Evolutionary conservation across 2,888 invertebrate genomes (phyloP).

Genomic region (Aelia acuminata): DNA sequence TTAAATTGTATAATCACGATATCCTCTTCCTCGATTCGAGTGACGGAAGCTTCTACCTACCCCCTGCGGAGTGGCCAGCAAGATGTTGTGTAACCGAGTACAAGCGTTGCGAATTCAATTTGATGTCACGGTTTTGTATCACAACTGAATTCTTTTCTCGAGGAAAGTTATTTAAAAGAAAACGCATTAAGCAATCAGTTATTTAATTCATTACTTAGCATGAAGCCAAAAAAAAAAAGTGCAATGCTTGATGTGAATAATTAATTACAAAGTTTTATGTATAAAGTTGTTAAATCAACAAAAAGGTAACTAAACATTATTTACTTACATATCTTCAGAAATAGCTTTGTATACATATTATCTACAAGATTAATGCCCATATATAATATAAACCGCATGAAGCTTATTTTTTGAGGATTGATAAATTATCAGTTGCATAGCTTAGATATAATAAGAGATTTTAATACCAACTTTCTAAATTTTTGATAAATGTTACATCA

Average conservation of each 20-base stretch:
- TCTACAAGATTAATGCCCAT: too few species aligned
- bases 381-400: too few species aligned
- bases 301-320: too few species aligned
- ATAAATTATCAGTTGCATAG: too few species aligned
- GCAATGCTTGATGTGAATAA: neutral
- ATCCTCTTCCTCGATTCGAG: neutral
- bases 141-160: neutral
- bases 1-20: neutral
- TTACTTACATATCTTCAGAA: too few species aligned
- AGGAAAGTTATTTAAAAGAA: conserved; percentile 12
- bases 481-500: too few species aligned
- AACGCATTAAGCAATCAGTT: neutral
- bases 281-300: too few species aligned
- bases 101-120: conserved; percentile 9
- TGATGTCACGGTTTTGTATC: neutral
- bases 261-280: too few species aligned
- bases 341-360: too few species aligned
- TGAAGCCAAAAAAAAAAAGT: neutral
- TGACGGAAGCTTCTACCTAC: neutral
- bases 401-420: too few species aligned
- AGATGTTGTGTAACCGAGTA: neutral
- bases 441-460: too few species aligned
- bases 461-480: too few species aligned
- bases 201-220: neutral
- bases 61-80: neutral